Conservation (phyloP, 1,140 invertebrate species). For the Belonocnema kinseyi region DNA sequence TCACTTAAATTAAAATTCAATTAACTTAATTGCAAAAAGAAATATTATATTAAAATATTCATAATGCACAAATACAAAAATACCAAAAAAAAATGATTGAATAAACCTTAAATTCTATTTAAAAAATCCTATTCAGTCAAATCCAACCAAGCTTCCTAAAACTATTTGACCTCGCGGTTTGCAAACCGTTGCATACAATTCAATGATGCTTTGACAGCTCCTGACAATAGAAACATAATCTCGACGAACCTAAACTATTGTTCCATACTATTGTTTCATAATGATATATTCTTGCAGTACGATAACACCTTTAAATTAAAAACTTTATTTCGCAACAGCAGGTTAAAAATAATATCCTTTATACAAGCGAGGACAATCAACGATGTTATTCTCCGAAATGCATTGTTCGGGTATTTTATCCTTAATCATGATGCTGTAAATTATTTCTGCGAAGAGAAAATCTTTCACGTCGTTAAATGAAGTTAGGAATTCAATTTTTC, state of each 20-base stretch:
- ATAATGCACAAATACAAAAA: too few species aligned
- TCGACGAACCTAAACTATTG: constrained; percentile 9
- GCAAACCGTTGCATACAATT: background rate
- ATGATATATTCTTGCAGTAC: constrained; percentile 16
- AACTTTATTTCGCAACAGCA: constrained; percentile 1
- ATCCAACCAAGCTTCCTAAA: too few species aligned
- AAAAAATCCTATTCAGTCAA: too few species aligned
- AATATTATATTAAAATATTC: too few species aligned
- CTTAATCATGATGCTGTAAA: background rate
- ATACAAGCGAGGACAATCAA: background rate
- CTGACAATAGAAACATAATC: background rate
- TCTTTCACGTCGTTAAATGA: constrained; percentile 7
- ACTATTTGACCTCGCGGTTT: background rate
- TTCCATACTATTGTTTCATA: background rate
- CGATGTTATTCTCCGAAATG: background rate
- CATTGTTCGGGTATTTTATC: background rate
- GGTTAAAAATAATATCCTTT: background rate
- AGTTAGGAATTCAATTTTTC: constrained; percentile 10
- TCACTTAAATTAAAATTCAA: too few species aligned
- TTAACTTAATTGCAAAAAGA: too few species aligned
- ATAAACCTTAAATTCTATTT: too few species aligned
- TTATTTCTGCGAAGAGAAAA: background rate
- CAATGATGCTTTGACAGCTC: background rate
- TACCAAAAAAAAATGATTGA: too few species aligned
- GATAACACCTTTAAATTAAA: constrained; percentile 2